Conservation (phyloP, 2,888 invertebrate species). For the Nemoura dubitans region DNA sequence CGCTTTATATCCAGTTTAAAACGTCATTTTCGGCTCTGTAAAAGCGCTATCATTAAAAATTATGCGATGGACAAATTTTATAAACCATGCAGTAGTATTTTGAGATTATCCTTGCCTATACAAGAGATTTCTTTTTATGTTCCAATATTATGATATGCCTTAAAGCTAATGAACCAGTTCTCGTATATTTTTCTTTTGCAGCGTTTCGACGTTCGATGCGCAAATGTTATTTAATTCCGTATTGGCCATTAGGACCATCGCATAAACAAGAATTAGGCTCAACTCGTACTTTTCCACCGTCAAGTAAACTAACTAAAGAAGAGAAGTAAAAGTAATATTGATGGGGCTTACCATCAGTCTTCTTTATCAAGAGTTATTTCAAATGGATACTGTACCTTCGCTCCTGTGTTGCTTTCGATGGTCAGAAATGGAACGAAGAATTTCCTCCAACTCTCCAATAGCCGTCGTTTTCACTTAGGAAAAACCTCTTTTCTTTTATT, state of each 20-base stretch:
- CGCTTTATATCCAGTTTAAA: background rate
- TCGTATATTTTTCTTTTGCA: too few relatives aligned
- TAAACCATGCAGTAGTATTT: background rate
- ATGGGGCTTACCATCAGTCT: background rate
- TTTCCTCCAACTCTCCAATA: background rate
- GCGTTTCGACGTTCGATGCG: too few relatives aligned
- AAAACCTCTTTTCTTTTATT: background rate
- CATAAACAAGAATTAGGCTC: background rate
- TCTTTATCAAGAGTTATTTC: slow-evolving; percentile 2
- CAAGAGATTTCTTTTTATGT: background rate
- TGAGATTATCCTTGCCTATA: background rate
- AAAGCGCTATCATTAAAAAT: background rate
- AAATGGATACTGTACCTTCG: background rate
- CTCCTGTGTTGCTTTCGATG: background rate
- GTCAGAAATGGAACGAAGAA: background rate
- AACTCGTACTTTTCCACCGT: background rate
- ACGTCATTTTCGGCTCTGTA: background rate
- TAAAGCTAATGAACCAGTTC: too few relatives aligned
- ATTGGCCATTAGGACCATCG: too few relatives aligned
- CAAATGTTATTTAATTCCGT: too few relatives aligned
- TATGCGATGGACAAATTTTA: background rate
- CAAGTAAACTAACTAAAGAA: background rate
- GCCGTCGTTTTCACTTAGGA: background rate
- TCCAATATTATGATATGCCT: too few relatives aligned
- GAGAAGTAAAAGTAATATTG: background rate